These are phyloP conservation scores for Henicopernis longicauda DNA, from an alignment of 2,113 vertebrate genomes.

Conservation along the genomic window DNA sequence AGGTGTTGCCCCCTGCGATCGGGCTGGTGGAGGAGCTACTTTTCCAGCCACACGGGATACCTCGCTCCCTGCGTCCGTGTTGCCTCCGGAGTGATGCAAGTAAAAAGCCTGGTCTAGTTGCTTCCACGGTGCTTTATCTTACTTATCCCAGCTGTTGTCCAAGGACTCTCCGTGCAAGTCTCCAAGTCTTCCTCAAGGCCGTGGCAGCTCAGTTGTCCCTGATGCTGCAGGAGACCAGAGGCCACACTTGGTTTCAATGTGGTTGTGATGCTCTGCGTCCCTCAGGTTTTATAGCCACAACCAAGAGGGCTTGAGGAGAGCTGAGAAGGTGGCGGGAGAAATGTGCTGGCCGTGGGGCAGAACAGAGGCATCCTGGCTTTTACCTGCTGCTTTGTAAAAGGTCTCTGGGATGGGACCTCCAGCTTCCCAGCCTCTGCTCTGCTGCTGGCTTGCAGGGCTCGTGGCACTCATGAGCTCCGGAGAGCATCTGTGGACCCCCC, in stretches of 20 bases:
- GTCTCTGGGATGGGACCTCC: background rate
- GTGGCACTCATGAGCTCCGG: fast-evolving
- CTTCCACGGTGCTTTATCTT: background rate
- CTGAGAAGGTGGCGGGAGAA: background rate
- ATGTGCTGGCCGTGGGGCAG: background rate
- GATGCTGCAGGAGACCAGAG: background rate
- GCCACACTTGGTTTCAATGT: background rate
- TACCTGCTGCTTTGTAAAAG: background rate
- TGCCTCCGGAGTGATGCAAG: background rate
- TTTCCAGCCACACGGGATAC: background rate
- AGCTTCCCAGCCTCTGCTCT: background rate
- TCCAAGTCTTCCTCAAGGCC: background rate
- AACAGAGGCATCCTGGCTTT: background rate
- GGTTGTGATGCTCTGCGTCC: background rate
- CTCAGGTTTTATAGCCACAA: background rate
- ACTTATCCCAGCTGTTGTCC: background rate
- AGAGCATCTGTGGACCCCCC: background rate
- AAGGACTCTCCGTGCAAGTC: background rate
- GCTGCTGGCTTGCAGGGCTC: background rate
- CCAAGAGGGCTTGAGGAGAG: background rate
- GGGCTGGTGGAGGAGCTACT: background rate
- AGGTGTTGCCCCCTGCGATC: background rate
- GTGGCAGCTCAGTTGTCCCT: background rate
- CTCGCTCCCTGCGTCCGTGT: fast-evolving
- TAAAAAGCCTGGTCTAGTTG: background rate